Evolutionary conservation across 2,113 vertebrate genomes (phyloP).

Genomic region (Labeo catla): DNA sequence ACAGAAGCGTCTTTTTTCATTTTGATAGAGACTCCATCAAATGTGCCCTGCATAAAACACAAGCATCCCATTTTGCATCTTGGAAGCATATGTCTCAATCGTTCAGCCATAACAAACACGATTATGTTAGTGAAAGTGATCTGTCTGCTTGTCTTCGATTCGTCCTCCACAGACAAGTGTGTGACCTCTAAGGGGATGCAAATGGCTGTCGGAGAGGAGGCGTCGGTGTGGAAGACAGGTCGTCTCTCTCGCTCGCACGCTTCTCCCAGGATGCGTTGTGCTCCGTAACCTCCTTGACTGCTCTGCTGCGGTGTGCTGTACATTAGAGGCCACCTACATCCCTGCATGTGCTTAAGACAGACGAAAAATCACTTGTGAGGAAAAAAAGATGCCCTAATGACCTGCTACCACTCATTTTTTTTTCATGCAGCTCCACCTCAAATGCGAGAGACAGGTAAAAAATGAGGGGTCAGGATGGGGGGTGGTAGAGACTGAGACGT

Average conservation of each 20-base stretch:
- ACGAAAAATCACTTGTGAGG: slow-evolving; percentile 6
- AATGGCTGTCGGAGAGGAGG: slow-evolving; percentile 36
- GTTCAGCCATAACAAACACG: slow-evolving; percentile 59
- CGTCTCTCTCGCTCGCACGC: slow-evolving; percentile 33
- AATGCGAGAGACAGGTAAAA: slow-evolving; percentile 55
- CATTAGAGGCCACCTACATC: slow-evolving; percentile 29
- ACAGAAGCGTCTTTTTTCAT: slow-evolving; percentile 33
- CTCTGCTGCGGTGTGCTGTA: slow-evolving; percentile 19
- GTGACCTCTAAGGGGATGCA: slow-evolving; percentile 56
- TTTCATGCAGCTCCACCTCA: slow-evolving; percentile 19
- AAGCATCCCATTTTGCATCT: slow-evolving; percentile 44
- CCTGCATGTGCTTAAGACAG: slow-evolving; percentile 49
- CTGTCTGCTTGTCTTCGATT: slow-evolving; percentile 59
- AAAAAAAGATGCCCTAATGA: slow-evolving; percentile 37
- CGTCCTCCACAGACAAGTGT: slow-evolving; percentile 47
- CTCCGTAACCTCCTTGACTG: slow-evolving; percentile 24
- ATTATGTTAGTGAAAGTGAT: slow-evolving; percentile 61
- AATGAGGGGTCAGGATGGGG: slow-evolving; percentile 51
- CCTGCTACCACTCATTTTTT: neutral
- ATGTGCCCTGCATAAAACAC: slow-evolving; percentile 48
- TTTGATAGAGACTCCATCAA: slow-evolving; percentile 50
- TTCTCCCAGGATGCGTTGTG: slow-evolving; percentile 46
- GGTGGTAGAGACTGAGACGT: slow-evolving; percentile 47
- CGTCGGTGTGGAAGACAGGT: slow-evolving; percentile 41
- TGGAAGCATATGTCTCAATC: slow-evolving; percentile 56